Base-by-base conservation (phyloP, 1,140 invertebrate species). In the Dendroctonus valens region DNA sequence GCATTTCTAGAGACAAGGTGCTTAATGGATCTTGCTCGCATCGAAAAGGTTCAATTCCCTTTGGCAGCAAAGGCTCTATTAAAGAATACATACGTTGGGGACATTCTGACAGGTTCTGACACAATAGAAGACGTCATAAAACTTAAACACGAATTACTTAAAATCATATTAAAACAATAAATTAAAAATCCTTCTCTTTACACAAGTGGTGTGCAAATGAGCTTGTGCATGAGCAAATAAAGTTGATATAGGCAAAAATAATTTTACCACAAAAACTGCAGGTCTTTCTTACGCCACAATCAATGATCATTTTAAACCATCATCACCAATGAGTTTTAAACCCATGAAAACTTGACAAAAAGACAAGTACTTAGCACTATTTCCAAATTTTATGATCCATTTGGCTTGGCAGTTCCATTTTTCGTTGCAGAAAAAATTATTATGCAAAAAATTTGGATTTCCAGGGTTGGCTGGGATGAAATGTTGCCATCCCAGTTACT, bases 41-140 rank as follows among this genome's bases (percentile, higher is more conserved):
- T 67, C 8, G 61, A 72, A 49, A 51, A 67, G n/a, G 59, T 69
- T 12, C 39, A 68, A 6, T 70, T 68, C 60, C 76, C 78, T 8
- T 52, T 60, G 53, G 73, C 64, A 15, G 37, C 70, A 37, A 48
- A 67, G 5, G 70, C 77, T 3, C 72, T 79, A 6, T 50, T 70
- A 51, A 68, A 55, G 5, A 75, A 81, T 74, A 77, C 79, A 51
- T 83, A 83, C 59, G 78, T 82, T 0, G 81, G 83, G 72, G 81
- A 83, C 72, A 41, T 82, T 5, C 48, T 81, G 5, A 73, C 76
- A 1, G 79, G 80, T 26, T 42, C 69, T 44, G 42, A 72, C 44
- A 62, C 41, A 26, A 11, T 59, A 44, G 37, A 48, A 11, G 37
- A 69, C 26, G 41, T 58, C 5, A 49, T 53, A 7, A 15, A 49